A percentile compares a stretch with the other conserved stretches of the same genome.
These are phyloP conservation scores for Drosophila maculinotata DNA, from an alignment of 2,888 invertebrate species.

Conservation along the genomic window DNA sequence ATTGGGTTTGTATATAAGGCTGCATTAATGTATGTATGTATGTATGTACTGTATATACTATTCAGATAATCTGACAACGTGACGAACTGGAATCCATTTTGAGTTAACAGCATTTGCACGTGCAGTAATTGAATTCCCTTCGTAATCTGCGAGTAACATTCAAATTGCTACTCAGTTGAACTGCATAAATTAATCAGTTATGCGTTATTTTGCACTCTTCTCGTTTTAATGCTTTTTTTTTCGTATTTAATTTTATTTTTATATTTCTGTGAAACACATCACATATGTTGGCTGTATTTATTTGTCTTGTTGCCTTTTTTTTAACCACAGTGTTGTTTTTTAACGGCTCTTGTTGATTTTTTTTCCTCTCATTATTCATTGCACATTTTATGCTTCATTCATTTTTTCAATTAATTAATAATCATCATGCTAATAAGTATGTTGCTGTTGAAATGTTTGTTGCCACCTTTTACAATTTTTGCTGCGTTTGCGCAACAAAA, in stretches of 20 bases:
- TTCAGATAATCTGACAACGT: slow-evolving; percentile 2
- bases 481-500: background rate
- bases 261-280: slow-evolving; percentile 27
- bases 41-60: background rate
- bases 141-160: slow-evolving; percentile 25
- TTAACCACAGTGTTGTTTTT: slow-evolving; percentile 25
- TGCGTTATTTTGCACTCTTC: slow-evolving; percentile 13
- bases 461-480: slow-evolving; percentile 23
- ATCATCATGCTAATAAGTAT: slow-evolving; percentile 76
- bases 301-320: slow-evolving; percentile 29
- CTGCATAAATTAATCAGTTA: slow-evolving; percentile 53
- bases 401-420: slow-evolving; percentile 77
- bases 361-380: slow-evolving; percentile 66
- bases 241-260: slow-evolving; percentile 15
- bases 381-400: slow-evolving; percentile 79
- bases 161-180: slow-evolving; percentile 31
- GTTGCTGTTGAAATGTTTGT: slow-evolving; percentile 31
- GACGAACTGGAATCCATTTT: slow-evolving; percentile 30
- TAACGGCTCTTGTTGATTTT: too few species aligned
- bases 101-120: slow-evolving; percentile 15
- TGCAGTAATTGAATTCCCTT: slow-evolving; percentile 44
- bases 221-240: slow-evolving; percentile 1
- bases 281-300: slow-evolving; percentile 60
- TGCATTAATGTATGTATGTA: too few species aligned
- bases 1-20: background rate